These are phyloP conservation scores for Reticulitermes lucifugus DNA, from an alignment of 2,888 invertebrate species.

Conservation along the genomic window DNA sequence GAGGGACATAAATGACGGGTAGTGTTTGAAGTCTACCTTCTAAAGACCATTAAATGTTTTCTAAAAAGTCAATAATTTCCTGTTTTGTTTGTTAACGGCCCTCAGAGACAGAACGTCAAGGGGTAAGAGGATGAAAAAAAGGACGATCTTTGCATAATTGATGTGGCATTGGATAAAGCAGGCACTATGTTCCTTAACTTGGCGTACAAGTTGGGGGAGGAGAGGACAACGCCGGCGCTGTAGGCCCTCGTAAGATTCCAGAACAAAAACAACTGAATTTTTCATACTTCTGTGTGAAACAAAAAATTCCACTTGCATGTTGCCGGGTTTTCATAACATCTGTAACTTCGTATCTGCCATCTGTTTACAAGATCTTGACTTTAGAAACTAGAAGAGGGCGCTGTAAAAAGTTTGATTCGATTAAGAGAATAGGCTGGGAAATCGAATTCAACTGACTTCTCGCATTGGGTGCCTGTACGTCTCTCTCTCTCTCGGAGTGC, in stretches of 20 bases:
- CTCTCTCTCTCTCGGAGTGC: too few relatives aligned
- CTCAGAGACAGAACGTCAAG: constrained; percentile 23
- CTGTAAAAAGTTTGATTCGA: background rate
- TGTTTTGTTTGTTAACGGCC: constrained; percentile 32
- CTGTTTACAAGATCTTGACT: background rate
- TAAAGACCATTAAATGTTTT: constrained; percentile 38
- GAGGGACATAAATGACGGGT: constrained; percentile 1
- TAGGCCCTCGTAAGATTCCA: background rate
- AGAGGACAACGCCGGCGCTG: background rate
- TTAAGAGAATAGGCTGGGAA: background rate
- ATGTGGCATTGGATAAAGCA: constrained; percentile 42
- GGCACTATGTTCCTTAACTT: constrained; percentile 27
- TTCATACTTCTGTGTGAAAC: constrained; percentile 34
- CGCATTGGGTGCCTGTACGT: too few relatives aligned
- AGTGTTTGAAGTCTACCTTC: background rate
- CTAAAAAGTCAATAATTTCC: constrained; percentile 40
- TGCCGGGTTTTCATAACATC: background rate
- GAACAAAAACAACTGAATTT: constrained; percentile 34
- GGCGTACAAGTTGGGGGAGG: background rate
- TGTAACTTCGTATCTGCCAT: background rate
- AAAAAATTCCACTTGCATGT: too few relatives aligned
- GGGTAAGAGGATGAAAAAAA: background rate
- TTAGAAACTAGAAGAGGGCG: background rate
- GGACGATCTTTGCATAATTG: constrained; percentile 40
- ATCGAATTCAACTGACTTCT: too few relatives aligned